These are phyloP conservation scores for Aphyosemion australe DNA, from an alignment of 2,113 vertebrate species.

Conservation along the genomic window DNA sequence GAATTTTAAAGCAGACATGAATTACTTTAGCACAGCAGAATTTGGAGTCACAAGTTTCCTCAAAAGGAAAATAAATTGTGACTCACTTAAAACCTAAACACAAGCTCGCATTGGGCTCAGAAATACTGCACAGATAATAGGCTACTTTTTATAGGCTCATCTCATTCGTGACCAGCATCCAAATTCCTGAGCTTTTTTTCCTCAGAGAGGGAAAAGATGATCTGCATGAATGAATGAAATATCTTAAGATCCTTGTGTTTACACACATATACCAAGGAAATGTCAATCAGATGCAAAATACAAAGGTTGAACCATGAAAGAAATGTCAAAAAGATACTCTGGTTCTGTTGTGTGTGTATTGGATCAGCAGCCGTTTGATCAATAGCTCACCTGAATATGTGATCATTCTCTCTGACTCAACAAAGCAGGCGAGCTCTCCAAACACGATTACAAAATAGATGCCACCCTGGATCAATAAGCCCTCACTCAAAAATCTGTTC, in stretches of 20 bases:
- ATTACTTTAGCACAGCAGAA: slow-evolving; percentile 10
- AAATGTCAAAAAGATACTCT: slow-evolving; percentile 64
- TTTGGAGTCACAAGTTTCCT: slow-evolving; percentile 22
- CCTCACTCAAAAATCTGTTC: not conserved
- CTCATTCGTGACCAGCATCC: slow-evolving; percentile 43
- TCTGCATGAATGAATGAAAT: slow-evolving; percentile 61
- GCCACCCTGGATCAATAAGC: slow-evolving; percentile 6
- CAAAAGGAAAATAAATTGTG: slow-evolving; percentile 30
- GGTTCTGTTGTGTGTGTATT: slow-evolving; percentile 22
- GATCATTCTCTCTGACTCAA: slow-evolving; percentile 20
- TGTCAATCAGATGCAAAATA: slow-evolving; percentile 77
- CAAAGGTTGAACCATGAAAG: slow-evolving; percentile 52
- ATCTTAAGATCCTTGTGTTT: slow-evolving; percentile 67
- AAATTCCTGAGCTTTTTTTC: slow-evolving; percentile 39
- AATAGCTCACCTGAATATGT: slow-evolving; percentile 64
- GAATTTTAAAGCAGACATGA: slow-evolving; percentile 23
- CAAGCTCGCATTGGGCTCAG: slow-evolving; percentile 16
- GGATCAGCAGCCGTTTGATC: slow-evolving; percentile 44
- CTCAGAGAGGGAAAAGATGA: slow-evolving; percentile 44
- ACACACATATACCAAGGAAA: slow-evolving; percentile 64
- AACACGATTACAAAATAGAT: slow-evolving; percentile 15
- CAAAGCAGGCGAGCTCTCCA: slow-evolving; percentile 11
- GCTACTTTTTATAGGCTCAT: slow-evolving; percentile 28
- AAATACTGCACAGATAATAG: slow-evolving; percentile 14
- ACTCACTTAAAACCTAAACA: slow-evolving; percentile 25